Percentiles rank a stretch among this genome's conserved stretches.
Evolutionary conservation across 2,113 vertebrate genomes (phyloP).

Genomic region (Poecilia latipinna): DNA sequence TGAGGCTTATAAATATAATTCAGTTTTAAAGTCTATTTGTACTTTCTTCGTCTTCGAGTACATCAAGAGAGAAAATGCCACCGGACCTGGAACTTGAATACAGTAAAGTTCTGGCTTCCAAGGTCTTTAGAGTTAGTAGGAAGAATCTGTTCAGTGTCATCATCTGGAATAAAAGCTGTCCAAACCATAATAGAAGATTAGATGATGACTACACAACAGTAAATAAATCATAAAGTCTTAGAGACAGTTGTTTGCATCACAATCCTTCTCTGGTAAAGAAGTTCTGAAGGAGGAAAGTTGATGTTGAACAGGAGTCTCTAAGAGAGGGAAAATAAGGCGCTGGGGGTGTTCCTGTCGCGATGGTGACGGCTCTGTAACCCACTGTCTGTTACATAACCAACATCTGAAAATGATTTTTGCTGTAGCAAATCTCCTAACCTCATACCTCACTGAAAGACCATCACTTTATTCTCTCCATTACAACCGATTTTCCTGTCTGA

Average conservation of each 20-base stretch:
- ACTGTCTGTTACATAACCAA: conserved; percentile 70
- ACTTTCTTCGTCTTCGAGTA: too few species aligned
- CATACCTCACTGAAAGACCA: conserved; percentile 45
- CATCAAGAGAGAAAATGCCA: too few species aligned
- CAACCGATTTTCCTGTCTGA: conserved; percentile 16
- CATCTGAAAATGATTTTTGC: conserved; percentile 71
- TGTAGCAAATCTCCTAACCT: conserved; percentile 54
- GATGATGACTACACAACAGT: neutral
- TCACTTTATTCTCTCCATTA: conserved; percentile 28
- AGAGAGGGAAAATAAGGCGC: neutral
- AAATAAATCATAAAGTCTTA: neutral
- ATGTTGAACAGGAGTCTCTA: conserved; percentile 12
- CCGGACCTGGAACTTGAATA: too few species aligned
- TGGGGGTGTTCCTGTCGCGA: neutral
- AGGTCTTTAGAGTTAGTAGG: neutral
- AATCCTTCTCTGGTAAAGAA: neutral
- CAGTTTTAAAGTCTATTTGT: too few species aligned
- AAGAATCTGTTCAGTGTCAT: neutral
- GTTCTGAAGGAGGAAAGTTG: neutral
- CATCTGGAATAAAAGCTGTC: neutral
- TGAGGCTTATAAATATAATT: too few species aligned
- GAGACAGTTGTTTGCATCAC: neutral
- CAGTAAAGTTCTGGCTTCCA: too few species aligned
- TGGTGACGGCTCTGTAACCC: conserved; percentile 34
- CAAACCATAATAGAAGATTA: neutral